phyloP scores from a whole-genome alignment of 2,888 invertebrate genomes.

The Cantharis nigra region DNA sequence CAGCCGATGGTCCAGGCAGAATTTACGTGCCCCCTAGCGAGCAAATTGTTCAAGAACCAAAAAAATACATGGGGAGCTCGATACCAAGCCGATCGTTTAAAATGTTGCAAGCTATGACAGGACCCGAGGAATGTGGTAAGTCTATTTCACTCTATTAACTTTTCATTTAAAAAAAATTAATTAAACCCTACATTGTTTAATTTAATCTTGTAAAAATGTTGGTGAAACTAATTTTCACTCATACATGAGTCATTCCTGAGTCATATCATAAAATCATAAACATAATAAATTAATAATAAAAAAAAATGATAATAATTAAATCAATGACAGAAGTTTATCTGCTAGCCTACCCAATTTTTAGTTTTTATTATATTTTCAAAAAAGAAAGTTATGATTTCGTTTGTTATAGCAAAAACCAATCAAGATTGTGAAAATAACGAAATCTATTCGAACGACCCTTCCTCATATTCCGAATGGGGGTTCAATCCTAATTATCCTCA shows the following conservation, averaged over 20 bases:
- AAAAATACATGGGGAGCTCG: conserved; percentile 75
- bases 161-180: neutral
- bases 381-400: conserved; percentile 32
- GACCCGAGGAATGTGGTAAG: conserved; percentile 68
- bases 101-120: conserved; percentile 79
- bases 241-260: conserved; percentile 20
- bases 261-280: conserved; percentile 10
- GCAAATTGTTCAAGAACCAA: conserved; percentile 70
- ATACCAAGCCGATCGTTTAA: conserved; percentile 83
- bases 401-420: conserved; percentile 55
- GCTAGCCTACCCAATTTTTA: conserved; percentile 40
- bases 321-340: conserved; percentile 15
- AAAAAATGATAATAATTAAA: neutral
- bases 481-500: conserved; percentile 34
- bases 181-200: neutral
- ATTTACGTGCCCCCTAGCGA: conserved; percentile 66
- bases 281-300: neutral
- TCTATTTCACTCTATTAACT: conserved; percentile 28
- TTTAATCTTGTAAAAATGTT: neutral
- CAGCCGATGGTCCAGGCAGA: conserved; percentile 43
- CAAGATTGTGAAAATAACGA: conserved; percentile 48
- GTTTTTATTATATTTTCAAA: conserved; percentile 15
- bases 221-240: conserved; percentile 4
- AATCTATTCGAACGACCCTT: conserved; percentile 46
- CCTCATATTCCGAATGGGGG: conserved; percentile 35